Evolutionary conservation across 1,140 invertebrate genomes (phyloP), one percentile per base, ranked within the genome.

Genomic region (Brachionus rotundiformis): DNA sequence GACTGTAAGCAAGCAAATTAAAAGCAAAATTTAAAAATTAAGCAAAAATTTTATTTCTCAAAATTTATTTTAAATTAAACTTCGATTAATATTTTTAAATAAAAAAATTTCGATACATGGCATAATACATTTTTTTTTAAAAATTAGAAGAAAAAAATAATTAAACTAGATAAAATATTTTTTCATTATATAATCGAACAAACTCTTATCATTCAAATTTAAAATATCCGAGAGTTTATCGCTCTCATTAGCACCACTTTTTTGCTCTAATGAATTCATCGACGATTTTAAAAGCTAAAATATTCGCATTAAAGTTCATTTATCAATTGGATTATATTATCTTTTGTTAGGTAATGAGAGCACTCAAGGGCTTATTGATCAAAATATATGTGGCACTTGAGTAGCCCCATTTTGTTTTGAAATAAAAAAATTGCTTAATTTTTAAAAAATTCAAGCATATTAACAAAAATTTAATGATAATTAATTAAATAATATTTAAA

Each of bases 1-100:
- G 33, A 13, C 36, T 39, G 10, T 19, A 36, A 36, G 16, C 29
- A 68, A 68, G 63, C 63, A 19, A 36, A 19, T 63, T 63, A 29
- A 63, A 63, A 33, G 29, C 29, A 33, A 63, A 68, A 36, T 33
- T 5, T 54, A 19, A 33, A 68, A 68, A 68, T 68, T 68, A 68
- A 68, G 63, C 63, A 68, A 68, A 68, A 68, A 68, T 36, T 68
- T 68, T 68, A 36, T 68, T 36, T 68, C 33, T 54, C 47, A 54
- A 54, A 54, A 33, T 68, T 68, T 19, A 68, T 19, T 68, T 29
- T 63, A 63, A 63, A 19, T 68, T 36, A 68, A 16, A 33, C 29
- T 68, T 23, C 16, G 16, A 36, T 68, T 41, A 31, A 68, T 36
- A 19, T 36, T 36, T 19, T 11, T 68, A 36, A n/a, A 29, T 29